Evolutionary conservation across 2,113 vertebrate species (phyloP), one percentile per base, ranked within the genome.

Genomic region (Megalops atlanticus): DNA sequence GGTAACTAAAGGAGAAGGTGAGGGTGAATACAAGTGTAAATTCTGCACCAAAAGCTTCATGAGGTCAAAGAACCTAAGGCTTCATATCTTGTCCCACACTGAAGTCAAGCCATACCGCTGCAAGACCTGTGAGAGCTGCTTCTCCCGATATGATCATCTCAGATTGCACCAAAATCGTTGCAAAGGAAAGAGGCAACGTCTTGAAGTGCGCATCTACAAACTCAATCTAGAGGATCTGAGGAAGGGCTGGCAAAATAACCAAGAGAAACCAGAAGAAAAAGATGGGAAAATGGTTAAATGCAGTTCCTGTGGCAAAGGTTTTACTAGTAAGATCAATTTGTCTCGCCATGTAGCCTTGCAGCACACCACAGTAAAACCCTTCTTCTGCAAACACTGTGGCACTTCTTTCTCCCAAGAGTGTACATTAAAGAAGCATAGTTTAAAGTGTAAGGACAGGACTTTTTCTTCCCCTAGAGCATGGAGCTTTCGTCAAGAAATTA

Each of bases 51-150:
- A 93, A 81, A 89, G 84, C 2, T 95, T 95, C 80, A 76, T 88
- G 79, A 92, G 93, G 81, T 7, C 92, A 24, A 86, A 85, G 82
- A 87, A 82, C 81, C 82, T 95, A 40, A 91, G 94, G 41, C 85
- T 81, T 45, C 94, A 95, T 83, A 93, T 95, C 83, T 89, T 94
- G 83, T 92, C 92, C 14, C 94, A 95, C 71, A 95, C 92, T 18
- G 93, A 94, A 40, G 94, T 92, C 3, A 95, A 94, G 36, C 94
- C 94, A 0, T 94, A 95, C 86, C 91, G 89, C n/a, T 95, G 94
- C 77, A 92, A 92, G 87, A 79, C 85, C 45, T 95, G 94, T 82
- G 90, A 92, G 47, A 89, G 88, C 87, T 92, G 90, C 85, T 95
- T 92, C 85, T 93, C 93, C 72, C 90, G 93, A 21, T 87, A 94